Evolutionary conservation across 37 sponge, comb jelly and placozoan genomes (phyloP), one percentile per base, ranked within the genome.

Genomic region (Geodia barretti): DNA sequence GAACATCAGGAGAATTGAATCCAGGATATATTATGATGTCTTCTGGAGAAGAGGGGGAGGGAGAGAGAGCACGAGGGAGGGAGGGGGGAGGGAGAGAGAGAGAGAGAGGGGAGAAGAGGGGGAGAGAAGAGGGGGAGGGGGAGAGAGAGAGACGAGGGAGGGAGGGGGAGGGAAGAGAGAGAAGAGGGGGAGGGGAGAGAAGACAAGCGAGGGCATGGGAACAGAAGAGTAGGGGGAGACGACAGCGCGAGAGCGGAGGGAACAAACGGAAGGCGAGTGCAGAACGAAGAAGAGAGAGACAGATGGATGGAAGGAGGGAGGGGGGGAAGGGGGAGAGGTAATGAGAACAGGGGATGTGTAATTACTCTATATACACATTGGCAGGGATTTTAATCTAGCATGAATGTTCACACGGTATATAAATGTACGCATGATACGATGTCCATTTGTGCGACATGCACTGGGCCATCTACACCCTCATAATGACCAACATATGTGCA

Each of bases 1-100:
- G 24, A 64, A 36, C 60, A 21, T 36, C 66, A 2, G 54, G 40
- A 32, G 63, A 75, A 65, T 90, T 81, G 82, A 84, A 89, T 41
- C 90, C 90, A 23, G 85, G 85, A 63, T 68, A 89, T 25, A 80
- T 47, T 23, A 89, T 47, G 54, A 47, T 47, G 38, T 79, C 85
- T 64, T 35, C 31, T 43, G 68, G 23, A 68, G 40, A 35, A 31
- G 23, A 20, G 24, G 41, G 23, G 64, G 58, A 34, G 0, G 60
- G 26, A 63, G 25, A 30, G 32, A 28, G 20, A 21, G 5, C 26
- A 1, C 41, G n/a, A n/a, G n/a, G n/a, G n/a, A n/a, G n/a, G n/a
- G n/a, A n/a, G n/a, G n/a, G n/a, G n/a, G n/a, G n/a, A 26, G 17
- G 34, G 20, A 59, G 60, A 59, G 19, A 14, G 19, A 59, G 60